A percentile compares a stretch with the other conserved stretches of the same genome.
Conservation (phyloP, 2,113 vertebrate species). For the Percina caprodes region DNA sequence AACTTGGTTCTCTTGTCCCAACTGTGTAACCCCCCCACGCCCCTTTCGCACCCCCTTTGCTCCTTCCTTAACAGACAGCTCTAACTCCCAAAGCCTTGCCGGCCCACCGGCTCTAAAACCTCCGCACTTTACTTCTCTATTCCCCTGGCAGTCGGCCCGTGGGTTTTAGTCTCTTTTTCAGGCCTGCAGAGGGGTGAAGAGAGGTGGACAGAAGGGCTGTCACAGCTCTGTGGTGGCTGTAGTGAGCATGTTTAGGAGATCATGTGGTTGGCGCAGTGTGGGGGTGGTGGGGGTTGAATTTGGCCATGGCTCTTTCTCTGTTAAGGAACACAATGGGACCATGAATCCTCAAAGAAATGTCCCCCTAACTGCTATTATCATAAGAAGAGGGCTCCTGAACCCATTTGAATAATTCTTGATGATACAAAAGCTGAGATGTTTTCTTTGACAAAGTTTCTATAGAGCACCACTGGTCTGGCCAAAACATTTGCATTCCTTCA, state of each 20-base stretch:
- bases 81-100: slow-evolving; percentile 72
- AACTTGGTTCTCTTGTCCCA: slow-evolving; percentile 71
- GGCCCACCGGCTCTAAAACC: slow-evolving; percentile 64
- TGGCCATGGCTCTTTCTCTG: slow-evolving; percentile 72
- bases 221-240: slow-evolving; percentile 40
- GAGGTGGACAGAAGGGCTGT: slow-evolving; percentile 56
- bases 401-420: slow-evolving; percentile 80
- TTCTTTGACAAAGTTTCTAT: slow-evolving; percentile 76
- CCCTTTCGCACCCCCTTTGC: slow-evolving; percentile 28
- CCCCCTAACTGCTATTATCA: slow-evolving; percentile 78
- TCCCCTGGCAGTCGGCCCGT: slow-evolving; percentile 63
- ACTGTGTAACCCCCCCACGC: slow-evolving; percentile 50
- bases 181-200: slow-evolving; percentile 42
- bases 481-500: slow-evolving; percentile 79
- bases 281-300: slow-evolving; percentile 68
- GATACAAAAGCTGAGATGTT: slow-evolving; percentile 77
- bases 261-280: slow-evolving; percentile 27
- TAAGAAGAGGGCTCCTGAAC: slow-evolving; percentile 79
- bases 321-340: slow-evolving; percentile 74
- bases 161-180: slow-evolving; percentile 62
- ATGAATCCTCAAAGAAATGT: slow-evolving; percentile 79
- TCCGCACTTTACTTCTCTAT: slow-evolving; percentile 76
- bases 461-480: slow-evolving; percentile 51
- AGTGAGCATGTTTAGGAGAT: slow-evolving; percentile 45
- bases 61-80: slow-evolving; percentile 69